Evolutionary conservation across 2,888 invertebrate species (phyloP).

Genomic region (Thecocarcelia acutangulata): DNA sequence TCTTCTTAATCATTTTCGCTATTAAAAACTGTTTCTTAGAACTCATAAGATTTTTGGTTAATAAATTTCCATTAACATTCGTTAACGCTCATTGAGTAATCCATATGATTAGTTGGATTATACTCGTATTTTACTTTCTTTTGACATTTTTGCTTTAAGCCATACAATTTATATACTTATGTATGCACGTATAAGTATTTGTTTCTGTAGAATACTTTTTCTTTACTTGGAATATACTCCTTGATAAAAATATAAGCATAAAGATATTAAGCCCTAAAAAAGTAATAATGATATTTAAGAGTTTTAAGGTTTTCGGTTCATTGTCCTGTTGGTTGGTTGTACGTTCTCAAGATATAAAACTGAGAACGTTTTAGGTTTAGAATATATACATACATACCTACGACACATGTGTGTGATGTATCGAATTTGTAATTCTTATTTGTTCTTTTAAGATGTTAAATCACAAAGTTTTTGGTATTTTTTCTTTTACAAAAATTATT

Average conservation of each 20-base stretch:
- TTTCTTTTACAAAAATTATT: conserved; percentile 53
- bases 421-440: conserved; percentile 52
- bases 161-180: no score
- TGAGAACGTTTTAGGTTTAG: not conserved
- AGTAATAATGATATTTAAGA: conserved; percentile 29
- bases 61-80: conserved; percentile 72
- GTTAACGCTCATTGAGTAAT: conserved; percentile 57
- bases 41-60: conserved; percentile 35
- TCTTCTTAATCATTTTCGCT: no score
- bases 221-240: no score
- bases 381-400: not conserved
- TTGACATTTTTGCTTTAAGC: not conserved
- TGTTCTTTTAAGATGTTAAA: conserved; percentile 52
- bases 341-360: not conserved
- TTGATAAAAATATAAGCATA: not conserved
- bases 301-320: conserved; percentile 3
- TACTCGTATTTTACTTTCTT: conserved; percentile 18
- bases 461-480: conserved; percentile 52
- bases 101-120: conserved; percentile 51
- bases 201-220: no score
- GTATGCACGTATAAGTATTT: no score
- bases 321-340: conserved; percentile 10
- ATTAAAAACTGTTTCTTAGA: not conserved
- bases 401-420: not conserved
- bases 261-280: conserved; percentile 25